Base-by-base conservation (phyloP, 2,113 vertebrate species). In the Podarcis muralis region DNA sequence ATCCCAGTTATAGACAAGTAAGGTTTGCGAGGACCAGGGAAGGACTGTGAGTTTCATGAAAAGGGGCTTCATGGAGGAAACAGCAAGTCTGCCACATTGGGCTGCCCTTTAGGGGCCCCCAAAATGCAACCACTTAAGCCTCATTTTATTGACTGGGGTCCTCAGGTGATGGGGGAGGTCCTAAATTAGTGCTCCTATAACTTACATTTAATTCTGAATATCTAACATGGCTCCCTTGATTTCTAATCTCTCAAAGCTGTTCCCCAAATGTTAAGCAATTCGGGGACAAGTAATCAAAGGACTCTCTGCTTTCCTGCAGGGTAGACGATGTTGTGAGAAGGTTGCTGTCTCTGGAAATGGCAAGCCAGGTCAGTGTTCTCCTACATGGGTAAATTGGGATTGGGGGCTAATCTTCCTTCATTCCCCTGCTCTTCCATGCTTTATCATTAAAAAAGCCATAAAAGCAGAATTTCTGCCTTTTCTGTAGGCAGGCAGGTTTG, bases 341-440 rank as follows among this genome's bases (percentile, higher is more conserved):
- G 84, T 88, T 99, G n/a, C 90, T 99, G 86, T 98, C 98, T 2
- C 89, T 99, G 97, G 98, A 99, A 94, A 97, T 99, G 94, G 98
- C 98, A 15, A 97, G 87, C 91, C 97, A 98, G 95, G 99, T 99
- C 92, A 97, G 98, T 96, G 3, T 23, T 27, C 4, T 69, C 83
- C 74, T 90, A 1, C 20, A 27, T 82, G 65, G 6, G 5, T 68
- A 35, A 27, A 12, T 65, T 76, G 25, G 18, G 32, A 35, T 66
- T 23, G 20, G 16, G 16, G 78, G 7, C n/a, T 23, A 81, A 32
- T 3, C 16, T n/a, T 53, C 5, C 18, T 72, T 72, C 48, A 72
- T 48, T 23, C 40, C 25, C 65, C 32, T 2, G 1, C 11, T 81
- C 18, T 65, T 62, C 57, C 35, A 68, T 43, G 23, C 9, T 27